phyloP scores from a whole-genome alignment of 2,113 vertebrate species.

The Notiomystis cincta region DNA sequence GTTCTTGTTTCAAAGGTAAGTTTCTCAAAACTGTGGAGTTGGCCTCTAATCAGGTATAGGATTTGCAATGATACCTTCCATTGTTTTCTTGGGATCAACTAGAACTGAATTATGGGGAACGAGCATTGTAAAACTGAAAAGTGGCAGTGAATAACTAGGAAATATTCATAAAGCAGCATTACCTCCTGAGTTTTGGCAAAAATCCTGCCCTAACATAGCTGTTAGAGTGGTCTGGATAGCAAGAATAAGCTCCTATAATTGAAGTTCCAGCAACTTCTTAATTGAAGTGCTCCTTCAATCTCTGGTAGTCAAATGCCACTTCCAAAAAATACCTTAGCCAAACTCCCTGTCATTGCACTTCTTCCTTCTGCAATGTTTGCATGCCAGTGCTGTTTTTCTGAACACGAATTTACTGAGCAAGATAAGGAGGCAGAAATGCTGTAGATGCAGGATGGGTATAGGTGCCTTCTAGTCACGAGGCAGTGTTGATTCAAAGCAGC shows the following conservation, averaged over 20 bases:
- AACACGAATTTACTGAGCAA: not conserved
- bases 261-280: not conserved
- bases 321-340: not conserved
- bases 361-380: not conserved
- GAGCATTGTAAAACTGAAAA: not conserved
- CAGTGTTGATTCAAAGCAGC: not conserved
- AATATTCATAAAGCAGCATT: not conserved
- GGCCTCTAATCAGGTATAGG: not conserved
- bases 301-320: not conserved
- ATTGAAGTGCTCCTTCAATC: not conserved
- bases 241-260: not conserved
- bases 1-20: not conserved
- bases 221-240: not conserved
- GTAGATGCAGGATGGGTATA: not conserved
- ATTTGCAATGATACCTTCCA: not conserved
- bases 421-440: not conserved
- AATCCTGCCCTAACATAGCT: not conserved
- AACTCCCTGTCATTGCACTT: not conserved
- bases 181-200: not conserved
- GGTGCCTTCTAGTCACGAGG: not conserved
- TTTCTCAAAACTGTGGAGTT: not conserved
- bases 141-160: not conserved
- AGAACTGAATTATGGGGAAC: not conserved
- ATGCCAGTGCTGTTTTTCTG: not conserved
- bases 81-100: not conserved